Evolutionary conservation across 2,888 invertebrate species (phyloP).

Genomic region (Heliconius charithonia): DNA sequence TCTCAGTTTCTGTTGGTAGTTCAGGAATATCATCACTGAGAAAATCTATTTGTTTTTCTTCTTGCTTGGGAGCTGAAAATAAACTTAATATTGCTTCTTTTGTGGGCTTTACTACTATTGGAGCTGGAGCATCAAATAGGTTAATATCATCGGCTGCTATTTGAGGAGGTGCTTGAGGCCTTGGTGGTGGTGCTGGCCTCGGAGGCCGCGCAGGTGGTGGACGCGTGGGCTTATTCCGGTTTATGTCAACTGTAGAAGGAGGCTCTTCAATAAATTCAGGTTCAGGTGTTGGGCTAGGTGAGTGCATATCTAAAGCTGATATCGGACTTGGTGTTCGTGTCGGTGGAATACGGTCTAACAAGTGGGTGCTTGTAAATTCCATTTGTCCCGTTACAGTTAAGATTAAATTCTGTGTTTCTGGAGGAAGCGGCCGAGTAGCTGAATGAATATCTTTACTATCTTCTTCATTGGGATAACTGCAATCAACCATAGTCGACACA

Average conservation of each 20-base stretch:
- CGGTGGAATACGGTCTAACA: slow-evolving; percentile 91
- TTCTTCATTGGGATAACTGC: slow-evolving; percentile 54
- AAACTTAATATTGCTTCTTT: slow-evolving; percentile 85
- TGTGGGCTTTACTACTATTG: slow-evolving; percentile 77
- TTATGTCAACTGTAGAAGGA: slow-evolving; percentile 69
- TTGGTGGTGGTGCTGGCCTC: slow-evolving; percentile 75
- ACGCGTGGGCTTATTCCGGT: slow-evolving; percentile 68
- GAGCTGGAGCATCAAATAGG: slow-evolving; percentile 84
- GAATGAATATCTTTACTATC: slow-evolving; percentile 62
- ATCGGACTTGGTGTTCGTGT: slow-evolving; percentile 95
- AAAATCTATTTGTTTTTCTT: slow-evolving; percentile 81
- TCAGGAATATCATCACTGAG: slow-evolving; percentile 82
- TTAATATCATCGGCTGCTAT: slow-evolving; percentile 73
- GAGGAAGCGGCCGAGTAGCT: slow-evolving; percentile 85
- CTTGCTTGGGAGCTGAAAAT: slow-evolving; percentile 77
- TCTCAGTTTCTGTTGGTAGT: slow-evolving; percentile 52
- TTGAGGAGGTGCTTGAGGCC: slow-evolving; percentile 71
- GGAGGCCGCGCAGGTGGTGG: slow-evolving; percentile 71
- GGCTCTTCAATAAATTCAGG: slow-evolving; percentile 70
- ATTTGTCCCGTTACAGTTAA: slow-evolving; percentile 93
- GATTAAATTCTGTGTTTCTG: slow-evolving; percentile 93
- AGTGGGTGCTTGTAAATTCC: slow-evolving; percentile 93
- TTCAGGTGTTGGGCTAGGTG: slow-evolving; percentile 92
- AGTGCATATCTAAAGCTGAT: slow-evolving; percentile 91
- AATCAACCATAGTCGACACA: slow-evolving; percentile 62